Evolutionary conservation across 1,140 invertebrate species (phyloP), one percentile per base, ranked within the genome.

Genomic region (Drosophila santomea): DNA sequence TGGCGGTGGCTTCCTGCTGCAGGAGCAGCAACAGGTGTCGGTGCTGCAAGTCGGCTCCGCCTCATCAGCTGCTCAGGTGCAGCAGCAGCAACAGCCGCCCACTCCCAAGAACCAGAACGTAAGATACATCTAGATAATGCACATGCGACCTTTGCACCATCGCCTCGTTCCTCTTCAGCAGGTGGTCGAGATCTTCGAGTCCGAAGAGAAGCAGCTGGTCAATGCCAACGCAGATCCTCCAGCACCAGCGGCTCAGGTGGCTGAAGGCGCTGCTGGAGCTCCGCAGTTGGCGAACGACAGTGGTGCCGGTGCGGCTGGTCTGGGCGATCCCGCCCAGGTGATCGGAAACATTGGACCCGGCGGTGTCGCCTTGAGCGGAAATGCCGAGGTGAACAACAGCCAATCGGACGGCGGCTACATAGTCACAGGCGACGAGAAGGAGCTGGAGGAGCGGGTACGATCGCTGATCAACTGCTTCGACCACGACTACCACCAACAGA

Each of bases 401-500:
- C 80, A 90, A 43, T 45, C 76, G 5, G 91, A 91, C 38, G 61
- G 47, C 20, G 64, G 47, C 23, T 92, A 92, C 58, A 79, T 91
- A 12, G 83, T 86, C 54, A 91, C 78, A 10, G 90, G 91, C 6
- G 91, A 92, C 39, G 91, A 92, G 20, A 92, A 91, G 78, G 91
- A 92, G 38, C 69, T 90, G 69, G 79, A 89, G 36, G 91, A 91
- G 54, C 84, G 90, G 2, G 74, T 92, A 5, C 90, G 93, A 6
- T 82, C 91, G 10, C 74, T 94, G 8, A 84, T 94, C 23, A 93
- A 93, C 35, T 97, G 96, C 83, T 93, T 95, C 58, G 96, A 97
- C 67, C 95, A 94, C 67, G 93, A 94, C 2, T 93, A 93, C 75
- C 92, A 94, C 36, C 94, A 95, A 11, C 94, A 94, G 69, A 96